Conservation (phyloP, 2,113 vertebrate genomes). For the Condylura cristata region DNA sequence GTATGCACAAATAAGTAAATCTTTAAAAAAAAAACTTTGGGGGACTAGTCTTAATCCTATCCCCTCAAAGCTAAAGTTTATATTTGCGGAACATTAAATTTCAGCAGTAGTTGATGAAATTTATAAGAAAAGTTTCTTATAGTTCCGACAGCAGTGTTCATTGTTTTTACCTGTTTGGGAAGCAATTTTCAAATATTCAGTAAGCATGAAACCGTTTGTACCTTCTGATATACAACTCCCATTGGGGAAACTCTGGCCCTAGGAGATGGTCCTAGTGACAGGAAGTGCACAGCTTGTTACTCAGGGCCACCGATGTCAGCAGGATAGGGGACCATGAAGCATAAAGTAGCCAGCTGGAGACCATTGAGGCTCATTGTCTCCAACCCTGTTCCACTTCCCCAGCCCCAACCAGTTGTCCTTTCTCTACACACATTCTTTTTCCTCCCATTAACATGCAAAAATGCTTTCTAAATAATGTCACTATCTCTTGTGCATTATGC, state of each 20-base stretch:
- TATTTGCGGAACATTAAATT: not conserved
- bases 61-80: not conserved
- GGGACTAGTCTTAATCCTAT: not conserved
- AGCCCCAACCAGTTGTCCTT: not conserved
- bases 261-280: not conserved
- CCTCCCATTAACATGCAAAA: not conserved
- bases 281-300: not conserved
- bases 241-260: not conserved
- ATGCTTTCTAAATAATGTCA: not conserved
- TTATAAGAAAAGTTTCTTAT: not conserved
- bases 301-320: not conserved
- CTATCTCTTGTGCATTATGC: not conserved
- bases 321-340: not conserved
- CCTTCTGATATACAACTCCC: not conserved
- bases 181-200: slow-evolving; percentile 19
- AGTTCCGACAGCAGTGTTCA: not conserved
- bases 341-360: not conserved
- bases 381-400: no score
- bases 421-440: not conserved
- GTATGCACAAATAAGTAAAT: no score
- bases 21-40: no score
- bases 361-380: not conserved
- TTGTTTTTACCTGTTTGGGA: not conserved
- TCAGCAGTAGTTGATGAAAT: slow-evolving; percentile 9
- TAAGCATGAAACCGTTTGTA: not conserved